Base-by-base conservation (phyloP, 2,113 vertebrate genomes). In the Cryptoleucopteryx plumbea region DNA sequence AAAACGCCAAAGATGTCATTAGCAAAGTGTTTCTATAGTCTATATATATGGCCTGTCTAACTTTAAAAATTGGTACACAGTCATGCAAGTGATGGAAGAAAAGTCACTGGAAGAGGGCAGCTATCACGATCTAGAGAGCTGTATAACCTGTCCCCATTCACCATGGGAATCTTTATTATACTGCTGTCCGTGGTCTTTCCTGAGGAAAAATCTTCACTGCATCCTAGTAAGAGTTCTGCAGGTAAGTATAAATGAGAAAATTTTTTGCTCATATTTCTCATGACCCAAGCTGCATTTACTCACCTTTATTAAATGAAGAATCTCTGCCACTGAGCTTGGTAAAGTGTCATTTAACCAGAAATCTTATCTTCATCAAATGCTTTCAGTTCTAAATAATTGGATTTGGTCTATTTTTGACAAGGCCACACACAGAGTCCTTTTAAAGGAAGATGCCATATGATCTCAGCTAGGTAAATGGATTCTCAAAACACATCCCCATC, bases 401-500 rank as follows among this genome's bases (percentile, higher is more conserved):
- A 62, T 40, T 86, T 3, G n/a, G 31, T 80, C 56, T 96, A 7
- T 22, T 73, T 96, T 93, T 89, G 65, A 81, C 71, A 96, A 96
- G 90, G 84, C 71, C 82, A 85, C 78, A 90, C 32, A 67, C 29
- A 90, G 18, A 90, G 59, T 82, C 53, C 62, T 89, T 93, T 91
- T 73, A 81, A 87, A 87, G 86, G 82, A 94, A 89, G 77, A 92
- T 87, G 86, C 59, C 55, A 7, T 58, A 43, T 78, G 42, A 56
- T 81, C 72, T 93, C 56, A 90, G 50, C 56, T 90, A 81, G 21
- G 25, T 80, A 88, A 82, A 65, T 65, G 61, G 88, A 94, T 90
- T 93, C 93, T 94, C 88, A 95, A 71, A 93, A 89, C 92, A 95
- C 77, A 95, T 93, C 62, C 94, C 94, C 94, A 79, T 93, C 86